A percentile compares a stretch with the other conserved stretches of the same genome.
phyloP scores from a whole-genome alignment of 2,113 vertebrate species.

The Xiphophorus maculatus region DNA sequence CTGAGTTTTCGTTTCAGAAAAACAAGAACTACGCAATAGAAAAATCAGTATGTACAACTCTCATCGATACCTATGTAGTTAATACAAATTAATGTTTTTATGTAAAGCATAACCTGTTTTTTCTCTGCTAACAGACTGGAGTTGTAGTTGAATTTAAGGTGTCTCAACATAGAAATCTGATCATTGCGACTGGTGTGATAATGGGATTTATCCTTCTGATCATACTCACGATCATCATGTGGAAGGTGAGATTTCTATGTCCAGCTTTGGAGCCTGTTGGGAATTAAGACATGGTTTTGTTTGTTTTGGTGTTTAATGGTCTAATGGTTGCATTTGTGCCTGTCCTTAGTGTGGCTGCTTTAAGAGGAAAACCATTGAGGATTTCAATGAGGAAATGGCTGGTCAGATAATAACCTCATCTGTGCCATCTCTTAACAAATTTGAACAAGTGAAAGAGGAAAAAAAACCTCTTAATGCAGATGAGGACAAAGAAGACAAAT shows the following conservation, averaged over 20 bases:
- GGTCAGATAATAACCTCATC: not conserved
- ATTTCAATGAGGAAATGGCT: not conserved
- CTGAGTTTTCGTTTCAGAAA: not conserved
- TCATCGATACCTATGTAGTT: not conserved
- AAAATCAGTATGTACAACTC: slow-evolving; percentile 33
- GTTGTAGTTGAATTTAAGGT: slow-evolving; percentile 62
- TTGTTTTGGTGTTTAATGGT: not conserved
- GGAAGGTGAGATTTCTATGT: slow-evolving; percentile 57
- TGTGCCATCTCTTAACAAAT: not conserved
- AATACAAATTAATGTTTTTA: not conserved
- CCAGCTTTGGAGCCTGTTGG: not conserved
- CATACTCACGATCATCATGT: slow-evolving; percentile 62
- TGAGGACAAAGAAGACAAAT: not conserved
- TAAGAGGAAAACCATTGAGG: slow-evolving; percentile 49
- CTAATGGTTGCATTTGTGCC: slow-evolving; percentile 18
- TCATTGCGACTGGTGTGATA: slow-evolving; percentile 50
- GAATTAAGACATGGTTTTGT: not conserved
- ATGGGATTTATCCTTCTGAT: slow-evolving; percentile 65
- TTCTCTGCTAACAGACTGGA: slow-evolving; percentile 39
- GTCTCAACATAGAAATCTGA: slow-evolving; percentile 23
- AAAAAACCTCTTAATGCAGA: not conserved
- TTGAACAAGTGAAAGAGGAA: not conserved
- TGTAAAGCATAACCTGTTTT: not conserved
- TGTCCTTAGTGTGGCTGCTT: slow-evolving; percentile 66
- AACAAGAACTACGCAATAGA: not conserved